These are phyloP conservation scores for Scolopax bukidnonensis DNA, from an alignment of 2,797 vertebrate species.

Conservation along the genomic window DNA sequence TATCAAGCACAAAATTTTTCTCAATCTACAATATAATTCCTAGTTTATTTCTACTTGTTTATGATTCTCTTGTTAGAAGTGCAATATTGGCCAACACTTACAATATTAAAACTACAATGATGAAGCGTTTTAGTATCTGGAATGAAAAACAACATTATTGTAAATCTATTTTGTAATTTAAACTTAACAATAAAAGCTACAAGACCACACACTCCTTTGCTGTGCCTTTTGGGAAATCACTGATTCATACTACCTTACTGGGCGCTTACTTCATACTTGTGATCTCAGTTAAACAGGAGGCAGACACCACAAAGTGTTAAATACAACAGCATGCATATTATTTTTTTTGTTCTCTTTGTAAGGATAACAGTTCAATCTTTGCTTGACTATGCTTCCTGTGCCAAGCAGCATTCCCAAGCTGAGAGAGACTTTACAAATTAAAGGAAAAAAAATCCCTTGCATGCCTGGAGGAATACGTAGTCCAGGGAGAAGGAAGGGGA, in stretches of 20 bases:
- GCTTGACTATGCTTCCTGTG: not conserved
- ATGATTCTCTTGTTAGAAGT: not conserved
- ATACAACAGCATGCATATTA: not conserved
- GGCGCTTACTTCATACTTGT: not conserved
- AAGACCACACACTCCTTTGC: not conserved
- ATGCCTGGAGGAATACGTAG: not conserved
- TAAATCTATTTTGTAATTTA: not conserved
- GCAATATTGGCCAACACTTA: not conserved
- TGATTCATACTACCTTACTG: not conserved
- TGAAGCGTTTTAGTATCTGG: not conserved
- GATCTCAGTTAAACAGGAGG: not conserved
- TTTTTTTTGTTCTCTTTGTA: not conserved
- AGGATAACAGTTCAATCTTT: not conserved
- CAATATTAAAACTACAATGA: not conserved
- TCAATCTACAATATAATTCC: not conserved
- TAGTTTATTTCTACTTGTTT: not conserved
- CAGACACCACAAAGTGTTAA: not conserved
- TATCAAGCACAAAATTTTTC: not conserved
- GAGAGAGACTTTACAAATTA: not conserved
- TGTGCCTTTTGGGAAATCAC: constrained; percentile 5
- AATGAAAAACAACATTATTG: not conserved
- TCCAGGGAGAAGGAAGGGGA: not conserved
- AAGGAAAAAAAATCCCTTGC: constrained; percentile 10
- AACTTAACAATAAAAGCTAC: not conserved
- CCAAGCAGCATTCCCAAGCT: not conserved